These are phyloP conservation scores for Lophura nycthemera DNA, from an alignment of 2,113 vertebrate species.

Conservation along the genomic window DNA sequence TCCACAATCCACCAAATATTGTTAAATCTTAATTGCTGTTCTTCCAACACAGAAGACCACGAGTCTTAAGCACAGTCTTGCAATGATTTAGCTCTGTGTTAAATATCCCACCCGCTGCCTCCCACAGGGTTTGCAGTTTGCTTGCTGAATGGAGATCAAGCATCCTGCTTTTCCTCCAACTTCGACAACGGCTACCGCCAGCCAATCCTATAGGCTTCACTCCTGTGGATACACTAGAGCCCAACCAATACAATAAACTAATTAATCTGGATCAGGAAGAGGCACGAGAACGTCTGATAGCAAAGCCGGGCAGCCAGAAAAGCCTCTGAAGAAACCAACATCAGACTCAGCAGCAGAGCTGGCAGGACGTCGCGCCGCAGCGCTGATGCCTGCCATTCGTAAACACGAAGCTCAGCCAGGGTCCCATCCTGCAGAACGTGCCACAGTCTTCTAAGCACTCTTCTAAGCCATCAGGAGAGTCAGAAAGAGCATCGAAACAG, in stretches of 20 bases:
- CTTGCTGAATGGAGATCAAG: not conserved
- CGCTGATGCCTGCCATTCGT: not conserved
- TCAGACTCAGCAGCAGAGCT: not conserved
- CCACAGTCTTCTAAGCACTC: not conserved
- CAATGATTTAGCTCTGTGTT: not conserved
- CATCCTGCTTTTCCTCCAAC: not conserved
- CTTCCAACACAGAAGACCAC: not conserved
- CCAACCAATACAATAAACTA: not conserved
- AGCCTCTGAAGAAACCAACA: not conserved
- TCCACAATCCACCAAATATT: not conserved
- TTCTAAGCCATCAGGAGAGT: not conserved
- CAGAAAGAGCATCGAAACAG: not conserved
- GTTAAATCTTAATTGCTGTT: not conserved
- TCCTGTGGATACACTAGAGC: not conserved
- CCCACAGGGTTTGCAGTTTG: not conserved
- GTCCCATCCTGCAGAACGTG: too few relatives aligned
- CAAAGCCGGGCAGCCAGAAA: not conserved
- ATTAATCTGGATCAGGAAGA: not conserved
- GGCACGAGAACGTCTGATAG: not conserved
- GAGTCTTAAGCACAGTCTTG: not conserved
- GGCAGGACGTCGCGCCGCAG: too few relatives aligned
- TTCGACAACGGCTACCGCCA: not conserved
- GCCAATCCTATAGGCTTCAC: not conserved
- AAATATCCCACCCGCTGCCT: not conserved
- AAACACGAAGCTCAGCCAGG: not conserved